Percentiles rank a stretch among this genome's conserved stretches.
These are phyloP conservation scores for Crematogaster levior DNA, from an alignment of 2,888 invertebrate genomes.

Conservation along the genomic window DNA sequence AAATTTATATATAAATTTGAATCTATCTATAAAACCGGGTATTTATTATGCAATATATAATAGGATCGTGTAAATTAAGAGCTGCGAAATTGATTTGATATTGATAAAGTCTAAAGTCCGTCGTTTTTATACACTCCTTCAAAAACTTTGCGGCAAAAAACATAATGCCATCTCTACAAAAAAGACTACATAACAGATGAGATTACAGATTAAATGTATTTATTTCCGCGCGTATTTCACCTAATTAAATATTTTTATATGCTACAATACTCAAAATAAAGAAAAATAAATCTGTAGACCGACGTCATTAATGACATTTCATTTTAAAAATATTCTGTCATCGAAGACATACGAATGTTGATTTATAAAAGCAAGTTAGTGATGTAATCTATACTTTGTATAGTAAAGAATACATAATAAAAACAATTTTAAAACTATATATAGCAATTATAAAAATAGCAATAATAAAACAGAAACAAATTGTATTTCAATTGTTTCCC, in stretches of 20 bases:
- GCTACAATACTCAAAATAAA: constrained; percentile 7
- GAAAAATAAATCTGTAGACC: constrained; percentile 41
- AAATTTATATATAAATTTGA: constrained; percentile 49
- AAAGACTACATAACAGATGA: constrained; percentile 29
- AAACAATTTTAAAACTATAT: constrained; percentile 8
- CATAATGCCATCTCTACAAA: constrained; percentile 30
- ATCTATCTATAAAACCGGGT: constrained; percentile 56
- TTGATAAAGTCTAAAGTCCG: constrained; percentile 47
- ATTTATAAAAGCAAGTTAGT: constrained; percentile 14
- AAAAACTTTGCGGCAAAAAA: constrained; percentile 45
- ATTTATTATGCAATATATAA: constrained; percentile 57
- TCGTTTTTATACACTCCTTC: constrained; percentile 31
- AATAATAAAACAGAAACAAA: neutral
- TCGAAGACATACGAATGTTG: neutral
- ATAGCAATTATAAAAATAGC: neutral
- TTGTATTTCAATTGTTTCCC: neutral
- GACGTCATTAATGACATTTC: neutral
- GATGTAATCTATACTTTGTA: neutral
- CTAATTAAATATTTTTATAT: constrained; percentile 34
- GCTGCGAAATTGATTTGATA: constrained; percentile 44
- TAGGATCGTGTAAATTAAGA: constrained; percentile 46
- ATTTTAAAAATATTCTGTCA: neutral
- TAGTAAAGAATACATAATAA: neutral
- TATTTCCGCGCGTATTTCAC: constrained; percentile 13
- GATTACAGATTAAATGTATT: constrained; percentile 24